A percentile compares a stretch with the other conserved stretches of the same genome.
Conservation (phyloP, 37 sponge, comb jelly and placozoan genomes). For the Crambe crambe region DNA sequence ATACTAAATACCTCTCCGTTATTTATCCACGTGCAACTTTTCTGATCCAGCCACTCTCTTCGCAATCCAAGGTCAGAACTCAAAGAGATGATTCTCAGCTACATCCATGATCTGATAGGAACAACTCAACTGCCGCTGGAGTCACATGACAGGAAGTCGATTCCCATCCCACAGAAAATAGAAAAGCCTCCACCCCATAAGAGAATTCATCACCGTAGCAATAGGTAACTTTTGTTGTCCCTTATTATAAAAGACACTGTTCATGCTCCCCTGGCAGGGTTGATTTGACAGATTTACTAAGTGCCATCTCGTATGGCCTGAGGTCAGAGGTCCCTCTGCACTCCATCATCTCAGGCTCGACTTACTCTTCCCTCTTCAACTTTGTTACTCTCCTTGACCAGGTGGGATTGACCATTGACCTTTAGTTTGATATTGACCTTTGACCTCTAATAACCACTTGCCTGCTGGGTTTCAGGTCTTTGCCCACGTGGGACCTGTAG, state of each 20-base stretch:
- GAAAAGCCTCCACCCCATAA: not conserved
- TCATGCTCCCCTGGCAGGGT: constrained; percentile 15
- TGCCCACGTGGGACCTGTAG: constrained; percentile 3
- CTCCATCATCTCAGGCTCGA: constrained; percentile 43
- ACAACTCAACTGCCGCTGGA: not conserved
- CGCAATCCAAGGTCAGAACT: constrained; percentile 10
- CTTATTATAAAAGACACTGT: too few relatives aligned
- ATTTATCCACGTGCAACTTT: not conserved
- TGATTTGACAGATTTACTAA: constrained; percentile 33
- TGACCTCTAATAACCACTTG: too few relatives aligned
- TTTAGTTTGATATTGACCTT: too few relatives aligned
- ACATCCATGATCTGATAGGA: not conserved
- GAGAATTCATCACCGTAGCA: not conserved
- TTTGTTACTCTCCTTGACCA: constrained; percentile 58
- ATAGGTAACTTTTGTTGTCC: too few relatives aligned
- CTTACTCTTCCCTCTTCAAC: constrained; percentile 46
- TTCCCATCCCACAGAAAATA: not conserved
- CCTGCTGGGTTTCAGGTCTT: constrained; percentile 37
- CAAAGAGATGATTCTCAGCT: not conserved
- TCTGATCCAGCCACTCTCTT: not conserved
- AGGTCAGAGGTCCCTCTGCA: constrained; percentile 56
- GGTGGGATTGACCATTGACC: constrained; percentile 42
- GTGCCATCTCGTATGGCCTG: constrained; percentile 64
- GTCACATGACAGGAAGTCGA: constrained; percentile 2
- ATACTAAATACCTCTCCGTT: not conserved